Evolutionary conservation across 2,888 invertebrate genomes (phyloP).

Genomic region (Mythimna albipuncta): DNA sequence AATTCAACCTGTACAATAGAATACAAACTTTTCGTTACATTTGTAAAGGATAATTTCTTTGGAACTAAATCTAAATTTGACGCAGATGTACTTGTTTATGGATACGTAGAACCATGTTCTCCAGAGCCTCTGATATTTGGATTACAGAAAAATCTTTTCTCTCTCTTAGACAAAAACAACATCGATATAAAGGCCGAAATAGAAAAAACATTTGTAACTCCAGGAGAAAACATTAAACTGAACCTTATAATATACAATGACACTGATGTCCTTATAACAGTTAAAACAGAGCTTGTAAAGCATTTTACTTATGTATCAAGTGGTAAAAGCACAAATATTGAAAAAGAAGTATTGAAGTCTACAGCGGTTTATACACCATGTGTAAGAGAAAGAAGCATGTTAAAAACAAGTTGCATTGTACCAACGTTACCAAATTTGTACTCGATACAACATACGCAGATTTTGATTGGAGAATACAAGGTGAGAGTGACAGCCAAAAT

Average conservation of each 20-base stretch:
- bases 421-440: slow-evolving; percentile 58
- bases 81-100: slow-evolving; percentile 33
- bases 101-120: slow-evolving; percentile 19
- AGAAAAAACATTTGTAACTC: slow-evolving; percentile 34
- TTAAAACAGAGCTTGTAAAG: slow-evolving; percentile 45
- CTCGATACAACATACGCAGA: slow-evolving; percentile 65
- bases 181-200: slow-evolving; percentile 35
- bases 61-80: slow-evolving; percentile 20
- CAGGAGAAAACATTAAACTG: slow-evolving; percentile 50
- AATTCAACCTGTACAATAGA: slow-evolving; percentile 34
- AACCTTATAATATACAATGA: slow-evolving; percentile 35
- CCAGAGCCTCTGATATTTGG: slow-evolving; percentile 32
- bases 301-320: slow-evolving; percentile 40
- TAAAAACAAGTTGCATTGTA: slow-evolving; percentile 38
- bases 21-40: slow-evolving; percentile 39
- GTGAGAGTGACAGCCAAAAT: slow-evolving; percentile 62
- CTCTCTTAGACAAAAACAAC: neutral
- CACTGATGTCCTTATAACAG: slow-evolving; percentile 21
- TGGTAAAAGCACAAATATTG: neutral
- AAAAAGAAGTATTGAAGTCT: slow-evolving; percentile 32
- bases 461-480: slow-evolving; percentile 61
- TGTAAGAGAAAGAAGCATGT: slow-evolving; percentile 50
- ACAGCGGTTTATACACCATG: slow-evolving; percentile 29
- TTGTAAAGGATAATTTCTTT: slow-evolving; percentile 42
- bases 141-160: slow-evolving; percentile 37